These are phyloP conservation scores for Scytalopus superciliaris DNA, from an alignment of 2,113 vertebrate species.

Conservation along the genomic window DNA sequence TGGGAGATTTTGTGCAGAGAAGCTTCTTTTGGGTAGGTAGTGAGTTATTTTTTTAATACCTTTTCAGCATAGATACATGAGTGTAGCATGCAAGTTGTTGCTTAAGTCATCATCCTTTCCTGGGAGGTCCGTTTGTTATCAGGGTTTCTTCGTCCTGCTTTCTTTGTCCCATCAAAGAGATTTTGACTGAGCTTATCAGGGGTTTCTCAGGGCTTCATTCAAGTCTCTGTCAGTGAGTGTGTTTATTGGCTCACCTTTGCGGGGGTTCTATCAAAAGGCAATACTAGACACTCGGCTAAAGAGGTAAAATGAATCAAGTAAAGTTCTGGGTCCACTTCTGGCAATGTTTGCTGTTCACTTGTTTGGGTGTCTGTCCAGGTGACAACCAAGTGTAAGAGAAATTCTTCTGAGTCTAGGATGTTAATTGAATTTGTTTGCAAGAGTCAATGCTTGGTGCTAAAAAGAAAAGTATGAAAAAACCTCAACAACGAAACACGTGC, in stretches of 20 bases:
- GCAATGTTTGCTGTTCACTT: background rate
- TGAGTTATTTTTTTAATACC: fast-evolving
- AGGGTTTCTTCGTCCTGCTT: background rate
- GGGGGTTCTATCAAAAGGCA: background rate
- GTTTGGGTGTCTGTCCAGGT: fast-evolving
- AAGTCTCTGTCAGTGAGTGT: fast-evolving
- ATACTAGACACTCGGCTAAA: background rate
- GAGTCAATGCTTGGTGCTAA: background rate
- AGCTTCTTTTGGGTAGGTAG: background rate
- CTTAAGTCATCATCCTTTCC: background rate
- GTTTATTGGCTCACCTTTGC: background rate
- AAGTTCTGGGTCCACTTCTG: background rate
- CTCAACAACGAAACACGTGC: background rate
- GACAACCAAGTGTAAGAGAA: background rate
- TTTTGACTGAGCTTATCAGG: background rate
- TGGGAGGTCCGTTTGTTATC: background rate
- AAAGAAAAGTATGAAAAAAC: background rate
- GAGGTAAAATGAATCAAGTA: background rate
- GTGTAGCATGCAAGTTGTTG: background rate
- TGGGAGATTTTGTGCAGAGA: background rate
- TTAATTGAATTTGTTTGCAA: background rate
- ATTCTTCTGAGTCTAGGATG: background rate
- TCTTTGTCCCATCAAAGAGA: background rate
- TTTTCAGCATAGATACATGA: fast-evolving
- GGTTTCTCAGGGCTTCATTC: background rate